Evolutionary conservation across 2,113 vertebrate species (phyloP), one percentile per base, ranked within the genome.

Genomic region (Colaptes auratus): DNA sequence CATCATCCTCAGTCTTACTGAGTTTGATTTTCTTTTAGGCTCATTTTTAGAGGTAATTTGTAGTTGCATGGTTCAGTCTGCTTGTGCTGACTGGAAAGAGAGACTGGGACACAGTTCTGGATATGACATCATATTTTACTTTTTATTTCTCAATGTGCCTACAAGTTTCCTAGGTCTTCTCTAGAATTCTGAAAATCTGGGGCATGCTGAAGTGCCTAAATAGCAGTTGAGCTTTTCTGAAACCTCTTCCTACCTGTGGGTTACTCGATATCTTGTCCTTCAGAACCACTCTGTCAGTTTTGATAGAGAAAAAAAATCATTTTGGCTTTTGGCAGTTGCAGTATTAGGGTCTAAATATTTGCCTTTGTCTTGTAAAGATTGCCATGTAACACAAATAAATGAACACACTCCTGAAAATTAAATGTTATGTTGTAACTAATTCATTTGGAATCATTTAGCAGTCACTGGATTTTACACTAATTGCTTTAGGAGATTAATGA

Each of bases 381-480:
- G 88, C 92, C 81, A 84, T 92, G 81, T 91, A 95, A 81, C 94
- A 75, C 92, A 97, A 98, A 98, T 96, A 97, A 96, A 96, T 92
- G 93, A 96, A 88, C 39, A 72, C 83, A 50, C 63, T 86, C 77
- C 90, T 86, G 76, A 96, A 97, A 97, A 97, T 97, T 93, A 96
- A 98, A 97, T 61, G 89, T 93, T 96, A 93, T 87, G 86, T 96
- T 94, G 95, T 93, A 96, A 90, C 82, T 97, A 97, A 98, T 97
- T 97, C 87, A 56, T 97, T 97, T 97, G 91, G 91, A 97, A 95
- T 97, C 94, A 96, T 97, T 97, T 97, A 97, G 88, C 97, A 97
- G 96, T 93, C 86, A 85, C 92, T 96, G 91, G 89, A 92, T 96
- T 96, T 97, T 97, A 96, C 92, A 97, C 92, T 98, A 97, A 98